phyloP scores from a whole-genome alignment of 1,140 invertebrate genomes.

The Ganaspis sp. region DNA sequence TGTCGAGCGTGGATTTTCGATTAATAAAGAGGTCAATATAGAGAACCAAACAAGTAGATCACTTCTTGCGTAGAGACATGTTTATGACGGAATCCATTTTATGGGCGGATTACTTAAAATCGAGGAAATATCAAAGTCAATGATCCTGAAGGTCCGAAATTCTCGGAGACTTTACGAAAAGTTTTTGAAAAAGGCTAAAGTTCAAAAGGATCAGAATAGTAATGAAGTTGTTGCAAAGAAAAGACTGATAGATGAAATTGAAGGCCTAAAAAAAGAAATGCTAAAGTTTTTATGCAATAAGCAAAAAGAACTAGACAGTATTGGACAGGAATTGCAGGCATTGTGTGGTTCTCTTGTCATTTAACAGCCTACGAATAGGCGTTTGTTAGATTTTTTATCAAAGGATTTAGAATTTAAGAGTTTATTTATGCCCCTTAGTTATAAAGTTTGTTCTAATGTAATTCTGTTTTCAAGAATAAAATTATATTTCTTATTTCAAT shows the following conservation, averaged over 20 bases:
- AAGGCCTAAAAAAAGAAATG: background rate
- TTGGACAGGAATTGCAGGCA: background rate
- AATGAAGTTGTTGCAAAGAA: background rate
- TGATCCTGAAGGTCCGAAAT: background rate
- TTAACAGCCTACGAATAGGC: background rate
- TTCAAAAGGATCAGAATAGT: background rate
- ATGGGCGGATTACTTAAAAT: background rate
- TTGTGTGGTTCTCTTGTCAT: background rate
- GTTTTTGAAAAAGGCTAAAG: background rate
- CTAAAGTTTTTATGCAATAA: background rate
- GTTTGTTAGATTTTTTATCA: background rate
- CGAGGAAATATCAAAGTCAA: background rate
- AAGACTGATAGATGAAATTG: background rate
- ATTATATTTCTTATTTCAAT: no score
- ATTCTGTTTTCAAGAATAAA: no score
- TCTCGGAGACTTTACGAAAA: background rate
- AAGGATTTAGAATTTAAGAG: no score
- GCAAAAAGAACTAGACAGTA: background rate
- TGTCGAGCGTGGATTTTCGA: background rate
- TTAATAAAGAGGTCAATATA: background rate
- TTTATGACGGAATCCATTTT: background rate
- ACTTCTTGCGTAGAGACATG: background rate
- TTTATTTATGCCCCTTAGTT: no score
- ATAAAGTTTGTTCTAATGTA: no score
- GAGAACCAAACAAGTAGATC: background rate